These are phyloP conservation scores for Paradoxurus hermaphroditus DNA, from an alignment of 2,113 vertebrate genomes.

Conservation along the genomic window DNA sequence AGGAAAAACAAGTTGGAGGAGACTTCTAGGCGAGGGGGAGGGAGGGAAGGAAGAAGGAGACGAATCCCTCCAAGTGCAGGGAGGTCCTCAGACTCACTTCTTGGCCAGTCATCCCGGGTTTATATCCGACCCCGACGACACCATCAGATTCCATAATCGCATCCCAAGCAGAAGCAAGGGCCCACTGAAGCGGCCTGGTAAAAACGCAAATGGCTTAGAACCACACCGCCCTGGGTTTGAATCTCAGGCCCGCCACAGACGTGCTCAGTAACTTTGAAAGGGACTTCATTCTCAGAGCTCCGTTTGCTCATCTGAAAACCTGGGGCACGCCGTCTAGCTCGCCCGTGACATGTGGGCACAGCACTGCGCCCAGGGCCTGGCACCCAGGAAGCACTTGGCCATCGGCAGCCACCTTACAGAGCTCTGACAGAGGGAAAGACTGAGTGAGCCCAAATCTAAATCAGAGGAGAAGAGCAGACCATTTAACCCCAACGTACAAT, in stretches of 20 bases:
- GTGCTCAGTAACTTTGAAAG: not conserved
- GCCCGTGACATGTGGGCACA: not conserved
- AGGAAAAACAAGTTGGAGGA: conserved; percentile 50
- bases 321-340: not conserved
- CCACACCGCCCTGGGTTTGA: not conserved
- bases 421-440: conserved; percentile 20
- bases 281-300: not conserved
- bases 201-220: not conserved
- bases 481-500: not conserved
- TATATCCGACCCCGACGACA: not conserved
- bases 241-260: not conserved
- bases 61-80: not conserved
- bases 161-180: not conserved
- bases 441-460: conserved; percentile 2
- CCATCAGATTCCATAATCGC: not conserved
- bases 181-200: not conserved
- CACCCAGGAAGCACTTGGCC: not conserved
- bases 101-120: not conserved
- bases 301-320: not conserved
- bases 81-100: not conserved
- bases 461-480: conserved; percentile 1
- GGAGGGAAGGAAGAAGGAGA: not conserved
- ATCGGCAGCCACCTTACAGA: conserved; percentile 10
- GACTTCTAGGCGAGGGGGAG: not conserved
- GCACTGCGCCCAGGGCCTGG: not conserved